Conservation (phyloP, 2,797 vertebrate genomes). For the Bucorvus abyssinicus region DNA sequence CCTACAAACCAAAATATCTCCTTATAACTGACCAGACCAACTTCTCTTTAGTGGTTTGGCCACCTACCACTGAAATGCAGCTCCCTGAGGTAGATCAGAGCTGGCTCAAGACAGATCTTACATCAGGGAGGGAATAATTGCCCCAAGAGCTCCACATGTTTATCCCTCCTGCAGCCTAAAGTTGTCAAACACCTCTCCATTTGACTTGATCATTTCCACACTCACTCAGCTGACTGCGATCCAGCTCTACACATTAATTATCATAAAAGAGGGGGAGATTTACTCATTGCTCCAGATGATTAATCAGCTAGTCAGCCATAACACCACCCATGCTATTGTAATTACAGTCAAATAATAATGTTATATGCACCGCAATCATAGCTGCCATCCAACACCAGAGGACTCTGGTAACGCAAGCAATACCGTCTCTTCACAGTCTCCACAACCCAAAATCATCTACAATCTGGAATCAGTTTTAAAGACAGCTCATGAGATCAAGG, state of each 20-base stretch:
- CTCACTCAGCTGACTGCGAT: neutral
- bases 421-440: neutral
- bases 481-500: neutral
- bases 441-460: neutral
- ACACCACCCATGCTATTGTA: slow-evolving; percentile 24
- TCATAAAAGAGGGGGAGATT: neutral
- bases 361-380: neutral
- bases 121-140: neutral
- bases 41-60: neutral
- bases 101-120: neutral
- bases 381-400: neutral
- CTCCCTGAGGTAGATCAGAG: neutral
- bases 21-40: neutral
- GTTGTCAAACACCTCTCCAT: neutral
- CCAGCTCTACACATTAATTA: slow-evolving; percentile 20
- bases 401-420: neutral
- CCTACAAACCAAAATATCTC: neutral
- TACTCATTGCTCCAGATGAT: slow-evolving; percentile 27
- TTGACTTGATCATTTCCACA: neutral
- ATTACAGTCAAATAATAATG: slow-evolving; percentile 14
- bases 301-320: slow-evolving; percentile 48
- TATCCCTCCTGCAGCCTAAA: neutral
- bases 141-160: neutral
- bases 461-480: neutral
- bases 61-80: neutral